phyloP scores from a whole-genome alignment of 2,113 vertebrate species.

The Pristiophorus japonicus region DNA sequence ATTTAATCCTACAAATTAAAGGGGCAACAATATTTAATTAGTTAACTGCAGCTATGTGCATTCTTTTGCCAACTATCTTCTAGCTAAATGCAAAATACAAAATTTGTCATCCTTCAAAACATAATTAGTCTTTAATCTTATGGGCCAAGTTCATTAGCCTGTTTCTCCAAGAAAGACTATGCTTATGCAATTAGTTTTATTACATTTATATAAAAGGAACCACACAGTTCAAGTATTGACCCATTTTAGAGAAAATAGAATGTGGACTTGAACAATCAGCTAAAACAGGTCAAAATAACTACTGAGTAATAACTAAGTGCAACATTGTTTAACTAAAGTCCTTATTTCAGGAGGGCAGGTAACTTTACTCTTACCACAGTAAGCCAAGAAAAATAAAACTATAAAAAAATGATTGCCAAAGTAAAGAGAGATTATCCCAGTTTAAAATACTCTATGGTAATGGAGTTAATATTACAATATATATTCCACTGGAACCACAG shows the following conservation, averaged over 20 bases:
- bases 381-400: conserved; percentile 6
- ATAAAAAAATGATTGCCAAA: background rate
- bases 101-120: background rate
- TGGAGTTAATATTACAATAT: background rate
- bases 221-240: background rate
- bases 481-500: background rate
- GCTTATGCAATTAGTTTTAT: background rate
- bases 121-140: background rate
- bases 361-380: background rate
- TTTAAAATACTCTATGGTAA: background rate
- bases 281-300: background rate
- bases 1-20: background rate
- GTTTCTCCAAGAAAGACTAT: background rate
- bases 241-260: background rate
- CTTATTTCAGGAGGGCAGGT: background rate
- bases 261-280: background rate
- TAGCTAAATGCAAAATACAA: background rate
- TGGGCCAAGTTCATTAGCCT: background rate
- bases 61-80: background rate
- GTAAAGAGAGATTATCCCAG: background rate
- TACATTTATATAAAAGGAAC: background rate
- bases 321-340: background rate
- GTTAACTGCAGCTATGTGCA: background rate
- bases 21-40: background rate
- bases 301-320: background rate